These are phyloP conservation scores for Leptatherina wallacei DNA, from an alignment of 2,797 vertebrate genomes.

Conservation along the genomic window DNA sequence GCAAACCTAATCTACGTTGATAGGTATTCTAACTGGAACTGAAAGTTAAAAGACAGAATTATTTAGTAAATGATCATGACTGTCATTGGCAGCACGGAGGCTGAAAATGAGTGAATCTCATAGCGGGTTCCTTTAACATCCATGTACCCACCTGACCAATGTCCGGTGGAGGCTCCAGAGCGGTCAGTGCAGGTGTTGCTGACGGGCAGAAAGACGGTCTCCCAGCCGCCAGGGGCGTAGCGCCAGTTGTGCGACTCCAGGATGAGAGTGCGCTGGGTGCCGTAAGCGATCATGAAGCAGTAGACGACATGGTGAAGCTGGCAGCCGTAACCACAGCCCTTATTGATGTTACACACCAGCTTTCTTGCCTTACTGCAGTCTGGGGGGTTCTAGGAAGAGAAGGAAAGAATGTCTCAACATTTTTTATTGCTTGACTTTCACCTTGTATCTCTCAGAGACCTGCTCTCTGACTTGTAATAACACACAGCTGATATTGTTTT, in stretches of 20 bases:
- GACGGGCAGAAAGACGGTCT: constrained; percentile 95
- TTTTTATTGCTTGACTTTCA: constrained; percentile 68
- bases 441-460: constrained; percentile 50
- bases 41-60: not conserved
- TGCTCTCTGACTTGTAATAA: constrained; percentile 66
- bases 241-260: constrained; percentile 98
- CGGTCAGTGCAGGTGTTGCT: constrained; percentile 95
- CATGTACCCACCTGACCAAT: constrained; percentile 91
- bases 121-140: not conserved
- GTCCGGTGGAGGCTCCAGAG: constrained; percentile 89
- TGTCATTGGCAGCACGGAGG: not conserved
- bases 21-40: constrained; percentile 42
- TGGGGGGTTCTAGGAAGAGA: constrained; percentile 88
- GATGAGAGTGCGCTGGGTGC: constrained; percentile 94
- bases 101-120: not conserved
- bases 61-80: constrained; percentile 17
- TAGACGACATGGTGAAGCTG: constrained; percentile 98
- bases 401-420: constrained; percentile 46
- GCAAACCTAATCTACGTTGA: constrained; percentile 19
- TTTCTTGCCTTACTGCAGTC: constrained; percentile 98
- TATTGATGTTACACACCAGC: constrained; percentile 99
- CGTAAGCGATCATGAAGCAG: constrained; percentile 99
- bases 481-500: constrained; percentile 61
- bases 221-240: constrained; percentile 95
- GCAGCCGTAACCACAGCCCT: constrained; percentile 98